These are phyloP conservation scores for Catharus fuscescens DNA, from an alignment of 2,113 vertebrate genomes.

Conservation along the genomic window DNA sequence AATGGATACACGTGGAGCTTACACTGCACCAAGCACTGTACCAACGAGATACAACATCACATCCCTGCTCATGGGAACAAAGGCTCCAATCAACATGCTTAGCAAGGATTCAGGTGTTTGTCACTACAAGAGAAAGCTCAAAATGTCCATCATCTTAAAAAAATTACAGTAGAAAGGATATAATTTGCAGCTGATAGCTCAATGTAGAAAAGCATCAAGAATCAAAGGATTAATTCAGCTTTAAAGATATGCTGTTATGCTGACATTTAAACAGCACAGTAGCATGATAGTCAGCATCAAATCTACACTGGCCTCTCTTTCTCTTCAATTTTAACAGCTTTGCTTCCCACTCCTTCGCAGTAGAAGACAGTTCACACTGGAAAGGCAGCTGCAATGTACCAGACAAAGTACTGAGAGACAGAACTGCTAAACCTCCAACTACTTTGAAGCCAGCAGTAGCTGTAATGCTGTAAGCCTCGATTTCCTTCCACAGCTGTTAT, in stretches of 20 bases:
- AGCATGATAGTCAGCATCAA: neutral
- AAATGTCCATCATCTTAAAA: neutral
- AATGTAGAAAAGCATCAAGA: neutral
- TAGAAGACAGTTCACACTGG: neutral
- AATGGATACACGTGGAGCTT: neutral
- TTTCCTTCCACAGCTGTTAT: neutral
- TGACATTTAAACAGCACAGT: neutral
- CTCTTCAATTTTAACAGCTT: neutral
- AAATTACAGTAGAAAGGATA: neutral
- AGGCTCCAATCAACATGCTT: neutral
- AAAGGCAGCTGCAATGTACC: neutral
- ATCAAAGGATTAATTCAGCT: neutral
- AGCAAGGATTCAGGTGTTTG: neutral
- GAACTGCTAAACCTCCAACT: neutral
- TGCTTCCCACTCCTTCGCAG: neutral
- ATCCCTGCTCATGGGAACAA: neutral
- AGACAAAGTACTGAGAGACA: neutral
- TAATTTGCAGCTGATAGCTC: neutral
- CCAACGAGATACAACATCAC: neutral
- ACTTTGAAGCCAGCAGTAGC: neutral
- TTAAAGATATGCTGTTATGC: neutral
- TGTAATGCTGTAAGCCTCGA: neutral
- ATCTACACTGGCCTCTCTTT: neutral
- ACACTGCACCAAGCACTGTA: neutral
- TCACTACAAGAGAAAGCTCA: neutral